Conservation (phyloP, 2,113 vertebrate genomes). For the Rhinopomastus cyanomelas region DNA sequence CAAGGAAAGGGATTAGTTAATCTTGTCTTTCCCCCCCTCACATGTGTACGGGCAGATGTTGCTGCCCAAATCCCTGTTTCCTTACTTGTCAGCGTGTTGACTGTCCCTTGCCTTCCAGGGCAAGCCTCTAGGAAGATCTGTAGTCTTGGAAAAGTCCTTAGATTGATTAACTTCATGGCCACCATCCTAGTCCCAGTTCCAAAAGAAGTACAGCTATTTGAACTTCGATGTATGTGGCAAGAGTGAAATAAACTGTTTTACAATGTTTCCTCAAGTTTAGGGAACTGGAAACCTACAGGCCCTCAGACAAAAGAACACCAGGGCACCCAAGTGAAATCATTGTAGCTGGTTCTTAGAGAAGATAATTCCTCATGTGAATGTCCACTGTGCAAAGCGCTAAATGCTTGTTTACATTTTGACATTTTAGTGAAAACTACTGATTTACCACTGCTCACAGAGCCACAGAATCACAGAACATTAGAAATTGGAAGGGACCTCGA, state of each 20-base stretch:
- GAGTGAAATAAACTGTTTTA: neutral
- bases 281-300: neutral
- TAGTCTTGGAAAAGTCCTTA: neutral
- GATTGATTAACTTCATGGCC: neutral
- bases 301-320: neutral
- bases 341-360: neutral
- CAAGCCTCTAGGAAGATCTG: neutral
- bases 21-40: neutral
- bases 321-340: neutral
- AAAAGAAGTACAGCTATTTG: neutral
- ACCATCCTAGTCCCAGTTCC: neutral
- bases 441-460: neutral
- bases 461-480: too few relatives aligned
- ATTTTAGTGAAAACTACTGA: neutral
- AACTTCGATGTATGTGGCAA: neutral
- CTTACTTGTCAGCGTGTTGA: neutral
- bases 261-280: neutral
- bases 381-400: neutral
- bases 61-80: neutral
- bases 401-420: neutral
- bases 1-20: slow-evolving; percentile 51
- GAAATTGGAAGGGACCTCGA: too few relatives aligned
- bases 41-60: neutral
- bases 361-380: neutral
- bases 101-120: neutral